These are phyloP conservation scores for Acronicta aceris DNA, from an alignment of 2,888 invertebrate species.

Conservation along the genomic window DNA sequence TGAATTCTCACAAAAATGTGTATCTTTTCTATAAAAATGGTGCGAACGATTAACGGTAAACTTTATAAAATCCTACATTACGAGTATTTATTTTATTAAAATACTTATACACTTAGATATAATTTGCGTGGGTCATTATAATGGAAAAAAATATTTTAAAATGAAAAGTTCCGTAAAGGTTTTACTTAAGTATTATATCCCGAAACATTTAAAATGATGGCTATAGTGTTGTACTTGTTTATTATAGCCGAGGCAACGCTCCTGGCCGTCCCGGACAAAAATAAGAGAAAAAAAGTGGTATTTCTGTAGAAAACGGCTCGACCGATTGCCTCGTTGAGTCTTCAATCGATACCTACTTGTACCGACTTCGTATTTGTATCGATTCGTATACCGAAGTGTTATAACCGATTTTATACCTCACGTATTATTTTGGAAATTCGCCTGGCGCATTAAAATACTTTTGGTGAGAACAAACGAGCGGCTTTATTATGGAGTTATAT, in stretches of 20 bases:
- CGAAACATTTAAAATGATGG: conserved; percentile 56
- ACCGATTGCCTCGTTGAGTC: conserved; percentile 76
- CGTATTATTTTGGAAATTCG: conserved; percentile 39
- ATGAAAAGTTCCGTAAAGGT: not conserved
- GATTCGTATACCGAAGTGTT: conserved; percentile 47
- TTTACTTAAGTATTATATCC: conserved; percentile 35
- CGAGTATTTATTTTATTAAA: too few species aligned
- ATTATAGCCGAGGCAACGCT: conserved; percentile 82
- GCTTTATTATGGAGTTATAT: conserved; percentile 27
- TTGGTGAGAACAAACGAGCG: conserved; percentile 13
- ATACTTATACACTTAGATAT: too few species aligned
- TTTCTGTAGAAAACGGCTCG: conserved; percentile 81
- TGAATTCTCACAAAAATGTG: too few species aligned
- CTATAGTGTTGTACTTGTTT: conserved; percentile 70
- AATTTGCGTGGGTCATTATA: not conserved
- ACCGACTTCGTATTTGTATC: conserved; percentile 57
- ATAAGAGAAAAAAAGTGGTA: conserved; percentile 79
- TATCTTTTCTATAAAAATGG: too few species aligned
- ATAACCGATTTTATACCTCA: conserved; percentile 30
- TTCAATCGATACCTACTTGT: conserved; percentile 67
- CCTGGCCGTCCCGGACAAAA: conserved; percentile 77
- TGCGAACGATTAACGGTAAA: too few species aligned
- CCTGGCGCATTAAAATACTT: conserved; percentile 30
- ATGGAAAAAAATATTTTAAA: too few species aligned
- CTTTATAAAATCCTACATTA: too few species aligned